Evolutionary conservation across 1,140 invertebrate genomes (phyloP), one percentile per base, ranked within the genome.

Genomic region (Cotesia vestalis): DNA sequence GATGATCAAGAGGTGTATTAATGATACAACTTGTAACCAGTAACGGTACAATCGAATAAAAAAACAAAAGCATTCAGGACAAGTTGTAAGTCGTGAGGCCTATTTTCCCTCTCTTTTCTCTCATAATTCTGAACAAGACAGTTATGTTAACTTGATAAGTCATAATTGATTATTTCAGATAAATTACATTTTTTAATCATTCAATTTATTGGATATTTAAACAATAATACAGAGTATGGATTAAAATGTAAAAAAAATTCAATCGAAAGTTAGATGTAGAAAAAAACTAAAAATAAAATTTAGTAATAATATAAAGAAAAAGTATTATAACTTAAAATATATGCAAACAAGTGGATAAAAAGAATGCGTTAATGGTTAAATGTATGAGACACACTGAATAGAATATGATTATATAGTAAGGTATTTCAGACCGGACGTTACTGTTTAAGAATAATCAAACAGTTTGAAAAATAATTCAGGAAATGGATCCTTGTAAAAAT

Each of bases 391-490:
- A 36, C 76, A 75, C 71, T 27, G 27, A 27, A 27, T 27, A 27
- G 27, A 27, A 27, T 27, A 27, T 27, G 1, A 27, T 27, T 27
- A 27, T 27, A 27, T 27, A 27, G 27, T 27, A 27, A 27, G 73
- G 75, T 77, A 68, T 40, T 12, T 12, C 68, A 75, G 77, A 83
- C 83, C 83, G 83, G 83, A 84, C 74, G 79, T 79, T 77, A 82
- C 76, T 51, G 53, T 55, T 69, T 17, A 53, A 63, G 82, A 78
- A 84, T 84, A 83, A 72, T 73, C 73, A 82, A 84, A 71, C 78
- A 84, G 83, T 83, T 84, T 78, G 76, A 83, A 80, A 83, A 83
- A 84, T 46, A 11, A 46, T 71, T 75, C 81, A 83, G 83, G 82
- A 83, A 83, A 82, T 76, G 53, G 52, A 79, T 76, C 73, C 70